phyloP scores from a whole-genome alignment of 2,113 vertebrate genomes.

The Corythornis madagascariensis region DNA sequence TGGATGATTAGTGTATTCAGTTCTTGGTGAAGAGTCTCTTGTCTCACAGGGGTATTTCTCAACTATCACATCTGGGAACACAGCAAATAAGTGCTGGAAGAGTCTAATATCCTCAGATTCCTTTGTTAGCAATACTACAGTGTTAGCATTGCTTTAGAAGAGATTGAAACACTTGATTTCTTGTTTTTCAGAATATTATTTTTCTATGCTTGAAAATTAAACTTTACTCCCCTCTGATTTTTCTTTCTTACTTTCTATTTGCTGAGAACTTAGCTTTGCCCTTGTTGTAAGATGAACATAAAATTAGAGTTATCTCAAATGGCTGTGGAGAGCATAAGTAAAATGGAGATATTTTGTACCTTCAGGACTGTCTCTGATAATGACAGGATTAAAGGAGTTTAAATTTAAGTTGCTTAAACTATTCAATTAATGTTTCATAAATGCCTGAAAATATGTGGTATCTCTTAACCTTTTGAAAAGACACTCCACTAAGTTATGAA shows the following conservation, averaged over 20 bases:
- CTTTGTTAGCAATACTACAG: background rate
- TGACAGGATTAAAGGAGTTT: background rate
- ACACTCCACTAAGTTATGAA: background rate
- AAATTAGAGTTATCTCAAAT: slow-evolving; percentile 11
- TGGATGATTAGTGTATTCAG: background rate
- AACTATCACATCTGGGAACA: background rate
- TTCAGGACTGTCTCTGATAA: background rate
- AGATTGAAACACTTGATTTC: background rate
- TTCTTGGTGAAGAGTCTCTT: background rate
- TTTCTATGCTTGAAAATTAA: background rate
- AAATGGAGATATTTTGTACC: background rate
- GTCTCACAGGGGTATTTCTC: background rate
- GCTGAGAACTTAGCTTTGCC: background rate
- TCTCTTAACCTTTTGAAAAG: background rate
- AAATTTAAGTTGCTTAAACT: background rate
- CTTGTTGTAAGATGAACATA: background rate
- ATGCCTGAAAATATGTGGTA: background rate
- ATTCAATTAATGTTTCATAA: background rate
- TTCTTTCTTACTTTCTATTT: background rate
- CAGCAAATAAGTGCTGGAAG: background rate
- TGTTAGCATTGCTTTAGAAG: background rate
- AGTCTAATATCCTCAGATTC: background rate
- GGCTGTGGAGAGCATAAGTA: background rate
- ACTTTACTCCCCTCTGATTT: background rate
- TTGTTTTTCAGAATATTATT: background rate